Base-by-base conservation (phyloP, 2,113 vertebrate genomes). In the Corythoichthys haematopterus region DNA sequence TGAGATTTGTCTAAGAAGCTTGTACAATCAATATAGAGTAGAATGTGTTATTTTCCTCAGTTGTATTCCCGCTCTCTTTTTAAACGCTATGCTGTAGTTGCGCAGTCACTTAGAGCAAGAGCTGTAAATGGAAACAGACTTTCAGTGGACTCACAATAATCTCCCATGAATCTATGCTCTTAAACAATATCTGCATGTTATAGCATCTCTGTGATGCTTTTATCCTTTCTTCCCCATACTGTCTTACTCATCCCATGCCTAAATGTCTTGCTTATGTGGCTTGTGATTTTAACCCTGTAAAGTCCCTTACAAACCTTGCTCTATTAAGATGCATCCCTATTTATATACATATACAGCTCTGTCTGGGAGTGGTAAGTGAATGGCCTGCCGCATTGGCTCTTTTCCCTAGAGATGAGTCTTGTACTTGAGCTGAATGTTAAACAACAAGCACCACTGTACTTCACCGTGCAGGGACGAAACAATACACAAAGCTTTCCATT, bases 371-470 rank as follows among this genome's bases (percentile, higher is more conserved):
- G 82, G 73, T 81, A 77, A 77, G 69, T 79, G 79, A 76, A 79
- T 71, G 72, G 71, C 38, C 70, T 63, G 78, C 80, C 79, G 79
- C 80, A 68, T 65, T 65, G 69, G 66, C 20, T 76, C 75, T 60
- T 75, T 70, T 80, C 83, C 84, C 85, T 64, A 61, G 87, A 89
- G 85, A 83, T 66, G 70, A 72, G 71, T 74, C 71, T 77, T 84
- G 68, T 74, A 77, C 80, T 81, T 73, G 80, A 84, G 84, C 79
- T 84, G 85, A 90, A 88, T 88, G 85, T 88, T 88, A 85, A 89
- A 84, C 87, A 90, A 86, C 86, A 86, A 80, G 79, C 83, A 20
- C 81, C 74, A 80, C 85, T 82, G 82, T 86, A 86, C 70, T 77
- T 87, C 79, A 82, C 82, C 77, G 71, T 77, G 80, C 72, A 70